Evolutionary conservation across 2,888 invertebrate species (phyloP), one percentile per base, ranked within the genome.

Genomic region (Vandiemenella viatica): DNA sequence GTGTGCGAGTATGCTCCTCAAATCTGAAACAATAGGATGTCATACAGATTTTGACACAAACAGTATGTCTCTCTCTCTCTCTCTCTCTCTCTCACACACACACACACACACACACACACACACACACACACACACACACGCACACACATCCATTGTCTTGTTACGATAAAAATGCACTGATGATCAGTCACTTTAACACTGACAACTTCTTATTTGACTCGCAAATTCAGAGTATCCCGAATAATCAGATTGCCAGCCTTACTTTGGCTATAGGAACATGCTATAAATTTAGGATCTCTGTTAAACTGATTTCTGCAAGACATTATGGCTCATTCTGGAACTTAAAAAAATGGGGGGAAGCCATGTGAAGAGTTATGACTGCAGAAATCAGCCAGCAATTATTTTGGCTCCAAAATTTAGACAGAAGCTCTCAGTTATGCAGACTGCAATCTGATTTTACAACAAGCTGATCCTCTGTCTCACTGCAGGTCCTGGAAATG

Each of bases 371-470:
- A 19, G 42, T 42, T 19, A 21, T 42, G 21, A 42, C 21, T 42
- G n/a, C 10, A 20, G n/a, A 18, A 5, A 19, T n/a, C 38, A 16
- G n/a, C 42, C 21, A 16, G 19, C 21, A 42, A 19, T n/a, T n/a
- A 42, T n/a, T 42, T 32, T 32, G 4, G n/a, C 32, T 13, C 4
- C 32, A 20, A 13, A 16, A 42, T n/a, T 19, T 17, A 20, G 13
- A n/a, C 18, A n/a, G n/a, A n/a, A 19, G 42, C n/a, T 21, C 42
- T 19, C 18, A 21, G 8, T 45, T 40, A 38, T 48, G 46, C 50
- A 51, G 51, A 51, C 52, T 51, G 54, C 54, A 53, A 54, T 53
- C 51, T 54, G 54, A 54, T 53, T 54, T 54, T 54, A 54, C 52
- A 52, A 50, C 48, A 54, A 47, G 50, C 53, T 51, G 52, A 52